Evolutionary conservation across 2,113 vertebrate species (phyloP).

Genomic region (Misgurnus mizolepis): DNA sequence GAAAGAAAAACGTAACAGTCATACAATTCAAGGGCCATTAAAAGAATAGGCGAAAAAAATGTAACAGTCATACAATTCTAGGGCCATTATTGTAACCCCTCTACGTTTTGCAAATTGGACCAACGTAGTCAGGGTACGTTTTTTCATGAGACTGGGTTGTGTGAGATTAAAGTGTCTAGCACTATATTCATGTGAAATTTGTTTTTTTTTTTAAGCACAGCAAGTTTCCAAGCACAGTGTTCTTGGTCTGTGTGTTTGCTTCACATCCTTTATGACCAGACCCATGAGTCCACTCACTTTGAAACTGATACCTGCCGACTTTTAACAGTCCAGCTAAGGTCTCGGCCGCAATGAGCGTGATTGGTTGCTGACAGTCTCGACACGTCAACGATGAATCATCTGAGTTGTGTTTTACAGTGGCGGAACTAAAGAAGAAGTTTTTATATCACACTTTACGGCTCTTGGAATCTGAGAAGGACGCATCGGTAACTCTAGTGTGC

Average conservation of each 20-base stretch:
- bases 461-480: conserved; percentile 50
- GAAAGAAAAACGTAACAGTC: too few relatives aligned
- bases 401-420: conserved; percentile 52
- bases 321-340: conserved; percentile 34
- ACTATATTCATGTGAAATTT: too few relatives aligned
- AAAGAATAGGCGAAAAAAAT: too few relatives aligned
- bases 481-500: conserved; percentile 39
- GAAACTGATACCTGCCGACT: conserved; percentile 22
- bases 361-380: conserved; percentile 32
- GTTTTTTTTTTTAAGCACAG: too few relatives aligned
- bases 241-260: conserved; percentile 13
- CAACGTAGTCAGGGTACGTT: too few relatives aligned
- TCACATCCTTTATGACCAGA: conserved; percentile 26
- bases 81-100: too few relatives aligned
- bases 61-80: too few relatives aligned
- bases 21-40: too few relatives aligned
- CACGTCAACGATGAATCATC: conserved; percentile 56
- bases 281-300: conserved; percentile 9
- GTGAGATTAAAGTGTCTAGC: too few relatives aligned
- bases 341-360: conserved; percentile 21
- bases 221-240: not conserved
- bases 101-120: too few relatives aligned
- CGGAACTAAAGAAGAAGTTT: conserved; percentile 50
- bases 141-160: too few relatives aligned
- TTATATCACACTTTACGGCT: conserved; percentile 55